phyloP scores from a whole-genome alignment of 2,888 invertebrate species.

The Pandemis heparana region DNA sequence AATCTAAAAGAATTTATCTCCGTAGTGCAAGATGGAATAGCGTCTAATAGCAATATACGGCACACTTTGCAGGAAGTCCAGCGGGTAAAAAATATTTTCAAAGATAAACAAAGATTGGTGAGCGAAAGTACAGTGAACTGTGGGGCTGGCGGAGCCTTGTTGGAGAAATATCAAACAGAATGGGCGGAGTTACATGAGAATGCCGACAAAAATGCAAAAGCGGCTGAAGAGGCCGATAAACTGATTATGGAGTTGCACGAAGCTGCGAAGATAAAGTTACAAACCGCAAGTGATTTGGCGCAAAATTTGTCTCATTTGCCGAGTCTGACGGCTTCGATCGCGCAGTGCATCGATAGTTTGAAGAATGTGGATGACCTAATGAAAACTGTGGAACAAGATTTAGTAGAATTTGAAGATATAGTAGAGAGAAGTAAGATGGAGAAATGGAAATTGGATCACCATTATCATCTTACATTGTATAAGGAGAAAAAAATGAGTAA shows the following conservation, averaged over 20 bases:
- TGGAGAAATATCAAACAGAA: conserved; percentile 89
- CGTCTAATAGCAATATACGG: conserved; percentile 72
- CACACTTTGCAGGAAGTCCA: conserved; percentile 79
- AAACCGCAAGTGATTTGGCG: conserved; percentile 70
- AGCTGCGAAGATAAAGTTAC: conserved; percentile 62
- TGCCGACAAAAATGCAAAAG: conserved; percentile 89
- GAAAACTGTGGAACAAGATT: conserved; percentile 87
- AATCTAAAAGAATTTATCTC: conserved; percentile 81
- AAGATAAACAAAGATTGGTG: conserved; percentile 69
- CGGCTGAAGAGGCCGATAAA: conserved; percentile 83
- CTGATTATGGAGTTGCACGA: conserved; percentile 71
- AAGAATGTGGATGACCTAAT: conserved; percentile 85
- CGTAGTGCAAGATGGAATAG: conserved; percentile 78
- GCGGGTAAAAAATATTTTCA: conserved; percentile 75
- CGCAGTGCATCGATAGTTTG: conserved; percentile 81
- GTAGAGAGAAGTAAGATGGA: conserved; percentile 90
- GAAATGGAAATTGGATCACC: conserved; percentile 89
- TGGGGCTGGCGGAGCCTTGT: conserved; percentile 88
- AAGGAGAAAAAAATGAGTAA: conserved; percentile 90
- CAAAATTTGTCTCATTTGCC: conserved; percentile 72
- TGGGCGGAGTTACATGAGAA: conserved; percentile 90
- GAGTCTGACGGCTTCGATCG: conserved; percentile 73
- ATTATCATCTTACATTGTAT: conserved; percentile 89
- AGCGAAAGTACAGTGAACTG: conserved; percentile 75
- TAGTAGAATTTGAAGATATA: conserved; percentile 88